Conservation (phyloP, 2,113 vertebrate genomes). For the Solenodon paradoxus region DNA sequence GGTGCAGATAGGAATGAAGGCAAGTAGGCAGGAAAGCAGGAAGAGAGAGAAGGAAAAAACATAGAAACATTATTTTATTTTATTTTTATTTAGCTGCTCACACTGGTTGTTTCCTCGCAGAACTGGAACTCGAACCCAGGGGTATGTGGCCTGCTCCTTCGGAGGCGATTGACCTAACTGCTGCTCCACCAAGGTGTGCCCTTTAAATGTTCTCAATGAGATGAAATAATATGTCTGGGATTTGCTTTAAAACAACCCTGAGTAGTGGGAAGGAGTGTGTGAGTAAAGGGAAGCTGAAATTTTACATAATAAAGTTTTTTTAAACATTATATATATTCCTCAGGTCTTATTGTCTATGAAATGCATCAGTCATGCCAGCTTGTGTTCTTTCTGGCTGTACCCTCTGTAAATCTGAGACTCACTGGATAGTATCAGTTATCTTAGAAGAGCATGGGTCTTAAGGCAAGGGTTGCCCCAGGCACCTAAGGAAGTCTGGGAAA, state of each 20-base stretch:
- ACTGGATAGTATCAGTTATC: background rate
- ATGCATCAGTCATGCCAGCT: background rate
- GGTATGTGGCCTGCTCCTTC: too few species aligned
- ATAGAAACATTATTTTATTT: too few species aligned
- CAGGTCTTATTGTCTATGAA: background rate
- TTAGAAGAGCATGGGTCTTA: background rate
- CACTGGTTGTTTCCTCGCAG: too few species aligned
- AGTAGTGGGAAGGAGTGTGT: background rate
- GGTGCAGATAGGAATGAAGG: too few species aligned
- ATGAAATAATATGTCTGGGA: background rate
- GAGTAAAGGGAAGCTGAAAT: background rate
- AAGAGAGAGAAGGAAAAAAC: too few species aligned
- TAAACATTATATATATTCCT: background rate
- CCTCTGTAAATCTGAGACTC: background rate
- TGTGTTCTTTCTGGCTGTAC: background rate
- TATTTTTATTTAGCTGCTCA: too few species aligned
- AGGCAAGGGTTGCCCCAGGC: background rate
- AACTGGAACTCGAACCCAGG: too few species aligned
- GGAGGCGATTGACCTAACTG: too few species aligned
- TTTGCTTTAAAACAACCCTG: background rate
- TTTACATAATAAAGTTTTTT: background rate
- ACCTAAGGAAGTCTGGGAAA: background rate
- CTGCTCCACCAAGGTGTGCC: too few species aligned
- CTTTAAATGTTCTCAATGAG: background rate
- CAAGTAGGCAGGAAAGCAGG: too few species aligned